Base-by-base conservation (phyloP, 2,113 vertebrate genomes). In the Zosterops hypoxanthus region DNA sequence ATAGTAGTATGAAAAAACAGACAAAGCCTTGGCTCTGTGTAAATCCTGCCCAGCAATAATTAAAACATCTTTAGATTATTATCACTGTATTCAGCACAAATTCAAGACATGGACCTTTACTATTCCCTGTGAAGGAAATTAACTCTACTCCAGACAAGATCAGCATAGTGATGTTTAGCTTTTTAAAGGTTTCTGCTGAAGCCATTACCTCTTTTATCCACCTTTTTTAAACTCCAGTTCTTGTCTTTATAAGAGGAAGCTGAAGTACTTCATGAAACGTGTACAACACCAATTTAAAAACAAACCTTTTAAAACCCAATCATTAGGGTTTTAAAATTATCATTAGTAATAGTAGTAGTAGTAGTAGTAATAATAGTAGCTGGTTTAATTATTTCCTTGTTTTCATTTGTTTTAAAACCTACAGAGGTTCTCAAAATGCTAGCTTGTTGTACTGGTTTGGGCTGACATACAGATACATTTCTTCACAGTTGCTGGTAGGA, bases 161-260 rank as follows among this genome's bases (percentile, higher is more conserved):
- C 39, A 60, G 8, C 11, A 24, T 23, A 70, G 15, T 16, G 19
- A 78, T 83, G 26, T 57, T 77, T 64, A 86, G 63, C 56, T 95
- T 73, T 91, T 91, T 86, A 83, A 78, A 50, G 50, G 33, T 44
- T 70, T 61, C 36, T 56, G 44, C 28, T 95, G 80, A 94, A 89
- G 26, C 16, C 39, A 59, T 65, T 88, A 72, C 31, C 12, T 76
- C 86, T 94, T 93, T 86, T 24, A 60, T 75, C 60, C 42, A 20
- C 6, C 53, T 64, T 69, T 81, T 89, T 75, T 69, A 14, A 28
- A 84, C 18, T 70, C 24, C 33, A 63, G 6, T 33, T 64, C 69
- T 73, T 69, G 24, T 78, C 22, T 33, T 77, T 64, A 11, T 68
- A 81, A 71, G 41, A 71, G 33, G 63, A 44, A 44, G 44, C 29